Conservation (phyloP, 2,888 invertebrate genomes). For the Plebejus argus region DNA sequence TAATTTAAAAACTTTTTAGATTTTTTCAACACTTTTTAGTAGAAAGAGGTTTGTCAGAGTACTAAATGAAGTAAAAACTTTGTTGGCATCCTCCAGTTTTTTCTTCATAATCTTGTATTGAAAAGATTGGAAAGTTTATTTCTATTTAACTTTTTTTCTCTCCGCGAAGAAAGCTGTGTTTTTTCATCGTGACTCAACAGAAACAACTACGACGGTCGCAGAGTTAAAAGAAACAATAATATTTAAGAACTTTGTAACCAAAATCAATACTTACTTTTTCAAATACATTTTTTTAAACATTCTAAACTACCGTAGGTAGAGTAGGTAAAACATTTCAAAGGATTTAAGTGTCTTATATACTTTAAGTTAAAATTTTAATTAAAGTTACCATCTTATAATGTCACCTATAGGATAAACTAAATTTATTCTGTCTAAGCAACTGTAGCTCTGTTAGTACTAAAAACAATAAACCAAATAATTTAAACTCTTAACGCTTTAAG, state of each 20-base stretch:
- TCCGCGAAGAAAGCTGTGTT: neutral
- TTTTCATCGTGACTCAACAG: neutral
- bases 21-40: no score
- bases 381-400: no score
- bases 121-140: slow-evolving; percentile 9
- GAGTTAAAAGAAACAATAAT: neutral
- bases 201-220: neutral
- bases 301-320: neutral
- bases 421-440: no score
- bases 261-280: neutral
- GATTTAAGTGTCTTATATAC: no score
- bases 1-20: no score
- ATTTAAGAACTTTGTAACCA: neutral
- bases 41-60: neutral
- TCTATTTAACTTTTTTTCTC: slow-evolving; percentile 19
- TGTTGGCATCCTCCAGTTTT: neutral
- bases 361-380: no score
- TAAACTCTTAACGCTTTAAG: neutral
- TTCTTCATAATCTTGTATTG: neutral
- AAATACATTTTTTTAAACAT: neutral
- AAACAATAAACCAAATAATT: neutral
- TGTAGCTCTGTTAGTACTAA: neutral
- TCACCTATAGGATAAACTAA: no score
- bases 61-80: neutral
- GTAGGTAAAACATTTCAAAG: neutral